These are phyloP conservation scores for Scopus umbretta DNA, from an alignment of 2,113 vertebrate genomes.

Conservation along the genomic window DNA sequence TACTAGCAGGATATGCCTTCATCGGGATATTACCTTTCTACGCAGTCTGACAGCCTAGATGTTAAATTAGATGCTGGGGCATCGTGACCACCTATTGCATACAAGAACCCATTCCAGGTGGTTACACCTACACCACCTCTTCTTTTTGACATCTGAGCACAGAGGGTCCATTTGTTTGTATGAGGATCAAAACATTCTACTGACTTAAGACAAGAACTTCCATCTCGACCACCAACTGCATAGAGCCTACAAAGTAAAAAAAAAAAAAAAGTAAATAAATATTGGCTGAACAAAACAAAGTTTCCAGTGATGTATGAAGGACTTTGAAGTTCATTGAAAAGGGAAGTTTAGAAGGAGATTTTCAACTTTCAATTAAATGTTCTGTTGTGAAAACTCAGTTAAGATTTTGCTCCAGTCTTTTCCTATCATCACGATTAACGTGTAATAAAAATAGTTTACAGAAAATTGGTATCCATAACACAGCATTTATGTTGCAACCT, in stretches of 20 bases:
- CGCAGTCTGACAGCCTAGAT: conserved; percentile 93
- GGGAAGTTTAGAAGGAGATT: not conserved
- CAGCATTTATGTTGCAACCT: not conserved
- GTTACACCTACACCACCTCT: conserved; percentile 95
- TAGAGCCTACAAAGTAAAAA: conserved; percentile 80
- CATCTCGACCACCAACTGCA: conserved; percentile 96
- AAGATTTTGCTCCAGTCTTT: not conserved
- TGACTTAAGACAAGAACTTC: conserved; percentile 95
- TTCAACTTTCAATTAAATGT: not conserved
- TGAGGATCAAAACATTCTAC: conserved; percentile 98
- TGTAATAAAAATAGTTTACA: not conserved
- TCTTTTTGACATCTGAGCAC: conserved; percentile 95
- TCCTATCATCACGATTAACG: not conserved
- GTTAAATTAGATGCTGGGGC: conserved; percentile 91
- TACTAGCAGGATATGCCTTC: not conserved
- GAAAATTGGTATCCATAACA: not conserved
- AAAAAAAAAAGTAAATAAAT: not conserved
- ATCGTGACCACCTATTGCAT: conserved; percentile 95
- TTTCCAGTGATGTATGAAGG: not conserved
- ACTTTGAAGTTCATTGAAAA: not conserved
- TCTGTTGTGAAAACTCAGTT: not conserved
- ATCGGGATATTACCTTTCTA: conserved; percentile 84
- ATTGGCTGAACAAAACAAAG: not conserved
- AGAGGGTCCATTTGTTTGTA: conserved; percentile 95
- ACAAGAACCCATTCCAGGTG: conserved; percentile 94